Evolutionary conservation across 2,113 vertebrate species (phyloP).

Genomic region (Pteruthius melanotis): DNA sequence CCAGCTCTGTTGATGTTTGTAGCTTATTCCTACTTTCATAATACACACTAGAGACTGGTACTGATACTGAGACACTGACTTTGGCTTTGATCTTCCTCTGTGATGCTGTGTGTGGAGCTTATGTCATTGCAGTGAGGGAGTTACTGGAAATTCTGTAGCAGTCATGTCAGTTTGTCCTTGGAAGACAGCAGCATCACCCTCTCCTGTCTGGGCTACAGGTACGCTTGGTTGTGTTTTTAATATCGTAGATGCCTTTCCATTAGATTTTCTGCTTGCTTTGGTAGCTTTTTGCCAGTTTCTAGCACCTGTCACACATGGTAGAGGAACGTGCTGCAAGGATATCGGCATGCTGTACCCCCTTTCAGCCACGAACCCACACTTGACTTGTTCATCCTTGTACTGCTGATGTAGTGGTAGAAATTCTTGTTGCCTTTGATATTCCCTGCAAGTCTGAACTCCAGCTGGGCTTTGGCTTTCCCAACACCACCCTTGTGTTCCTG

Average conservation of each 20-base stretch:
- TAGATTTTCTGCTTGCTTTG: background rate
- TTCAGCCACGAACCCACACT: accelerated
- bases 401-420: background rate
- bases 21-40: background rate
- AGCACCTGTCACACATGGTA: background rate
- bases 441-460: background rate
- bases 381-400: background rate
- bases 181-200: background rate
- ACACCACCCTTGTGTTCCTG: background rate
- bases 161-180: background rate
- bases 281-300: background rate
- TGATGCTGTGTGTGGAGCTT: background rate
- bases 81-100: background rate
- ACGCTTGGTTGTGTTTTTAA: background rate
- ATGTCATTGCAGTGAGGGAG: background rate
- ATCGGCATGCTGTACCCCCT: accelerated
- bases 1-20: background rate
- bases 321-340: background rate
- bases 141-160: background rate
- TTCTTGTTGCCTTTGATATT: background rate
- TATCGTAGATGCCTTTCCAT: accelerated
- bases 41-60: background rate
- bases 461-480: background rate
- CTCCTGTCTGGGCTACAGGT: background rate
- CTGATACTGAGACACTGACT: background rate